Base-by-base conservation (phyloP, 2,797 vertebrate genomes). In the Buphagus erythrorhynchus region DNA sequence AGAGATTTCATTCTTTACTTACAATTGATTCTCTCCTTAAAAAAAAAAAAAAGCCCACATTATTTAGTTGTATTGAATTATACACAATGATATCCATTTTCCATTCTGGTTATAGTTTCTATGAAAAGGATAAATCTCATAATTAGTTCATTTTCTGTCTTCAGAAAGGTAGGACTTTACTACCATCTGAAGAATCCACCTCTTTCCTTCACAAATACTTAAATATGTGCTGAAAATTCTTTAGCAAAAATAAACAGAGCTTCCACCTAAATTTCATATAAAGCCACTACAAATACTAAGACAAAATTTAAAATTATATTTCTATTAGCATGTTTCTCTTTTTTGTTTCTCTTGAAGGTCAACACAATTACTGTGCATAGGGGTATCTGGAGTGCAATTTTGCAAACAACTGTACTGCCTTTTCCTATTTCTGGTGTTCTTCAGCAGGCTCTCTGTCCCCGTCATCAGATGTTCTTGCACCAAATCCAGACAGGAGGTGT, bases 311-410 rank as follows among this genome's bases (percentile, higher is more conserved):
- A 83, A 59, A 52, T 6, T 62, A 3, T 48, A 66, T 46, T 86
- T 86, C 31, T 31, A 38, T 90, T 81, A 77, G 5, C 13, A 76
- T 3, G 26, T 79, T 72, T 71, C 61, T 84, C n/a, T 75, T 75
- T 25, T 81, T 81, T 89, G 9, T 36, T 84, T 91, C 62, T 83
- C 59, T 86, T 80, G 89, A 93, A 95, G 40, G 79, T 92, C 77
- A 94, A 42, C 46, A 79, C 28, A 92, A 76, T 95, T 88, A 88
- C 63, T 51, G 36, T 58, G 38, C 84, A 92, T 79, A 68, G 68
- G 57, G 25, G 15, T 95, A 93, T 91, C 72, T 90, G 90, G 87
- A 94, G 43, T 20, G 20, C 25, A 90, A 38, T 94, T 93, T 85
- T 91, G 9, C 35, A 90, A 63, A 67, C 52, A 80, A 80, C 82